Evolutionary conservation across 2,888 invertebrate genomes (phyloP), one percentile per base, ranked within the genome.

Genomic region (Acrobasis consociella): DNA sequence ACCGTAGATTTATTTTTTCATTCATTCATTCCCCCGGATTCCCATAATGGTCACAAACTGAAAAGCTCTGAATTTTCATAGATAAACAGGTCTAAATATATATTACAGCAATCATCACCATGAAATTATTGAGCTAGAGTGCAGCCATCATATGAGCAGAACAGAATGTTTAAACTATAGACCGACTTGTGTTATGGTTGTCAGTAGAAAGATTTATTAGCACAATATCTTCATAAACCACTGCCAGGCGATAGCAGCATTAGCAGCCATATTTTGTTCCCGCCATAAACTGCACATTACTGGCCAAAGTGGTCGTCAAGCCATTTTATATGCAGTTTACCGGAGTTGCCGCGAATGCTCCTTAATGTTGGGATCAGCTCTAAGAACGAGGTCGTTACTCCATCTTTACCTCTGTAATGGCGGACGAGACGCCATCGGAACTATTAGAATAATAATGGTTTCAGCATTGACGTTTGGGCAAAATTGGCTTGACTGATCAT

Each of bases 281-380:
- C 39, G 56, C 42, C 56, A 56, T 56, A 56, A 56, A 42, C 42
- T 42, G 56, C 42, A 56, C 56, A 22, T 56, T 56, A 56, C 46
- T 56, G 42, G 22, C 42, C 56, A 46, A 46, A 56, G 42, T 56
- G 42, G 22, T 56, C 56, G 56, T 56, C 56, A 56, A 42, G 42
- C 16, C 56, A 22, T 42, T 56, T 56, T 56, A 46, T 56, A 56
- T 42, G 56, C 56, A 56, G 56, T 56, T 56, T 56, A 56, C 56
- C 11, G 42, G 55, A 55, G 42, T 16, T 42, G 13, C 17, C 17
- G 7, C 13, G 22, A 56, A 56, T 39, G 55, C 51, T 16, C 10
- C n/a, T 15, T 9, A 53, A 38, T 53, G 15, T 37, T 39, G 39
- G 39, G 55, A 16, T 39, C 55, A 55, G 16, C 38, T 55, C 55